Conservation (phyloP, 2,797 vertebrate genomes). For the Lindbergichthys nudifrons region DNA sequence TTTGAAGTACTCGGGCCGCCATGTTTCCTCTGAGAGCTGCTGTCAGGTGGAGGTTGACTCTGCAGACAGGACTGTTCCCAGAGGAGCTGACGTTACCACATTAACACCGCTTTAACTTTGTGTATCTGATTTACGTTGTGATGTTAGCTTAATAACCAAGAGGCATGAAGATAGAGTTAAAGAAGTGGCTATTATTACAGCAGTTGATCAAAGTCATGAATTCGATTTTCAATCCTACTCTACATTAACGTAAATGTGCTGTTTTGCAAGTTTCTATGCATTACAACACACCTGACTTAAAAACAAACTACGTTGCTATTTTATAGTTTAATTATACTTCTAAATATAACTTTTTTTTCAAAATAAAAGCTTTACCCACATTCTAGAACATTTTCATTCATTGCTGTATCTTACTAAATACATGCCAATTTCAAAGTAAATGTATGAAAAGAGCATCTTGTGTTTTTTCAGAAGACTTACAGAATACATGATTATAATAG, state of each 20-base stretch:
- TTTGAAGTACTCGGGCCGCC: conserved; percentile 89
- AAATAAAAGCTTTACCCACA: neutral
- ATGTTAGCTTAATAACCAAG: too few species aligned
- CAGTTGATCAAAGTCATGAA: neutral
- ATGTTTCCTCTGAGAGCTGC: conserved; percentile 80
- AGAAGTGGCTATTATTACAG: neutral
- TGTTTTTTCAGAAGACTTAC: neutral
- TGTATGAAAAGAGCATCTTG: neutral
- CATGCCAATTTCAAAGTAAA: too few species aligned
- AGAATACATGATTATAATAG: neutral
- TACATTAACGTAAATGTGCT: neutral
- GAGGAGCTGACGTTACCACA: conserved; percentile 34
- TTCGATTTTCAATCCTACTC: neutral
- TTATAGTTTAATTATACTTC: neutral
- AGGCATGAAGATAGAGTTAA: too few species aligned
- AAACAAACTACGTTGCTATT: neutral
- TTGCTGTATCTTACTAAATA: too few species aligned
- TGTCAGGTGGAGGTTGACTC: conserved; percentile 21
- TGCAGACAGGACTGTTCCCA: conserved; percentile 13
- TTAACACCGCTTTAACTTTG: neutral
- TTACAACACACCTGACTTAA: neutral
- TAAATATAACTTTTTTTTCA: neutral
- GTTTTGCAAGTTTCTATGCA: neutral
- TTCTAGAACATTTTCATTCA: neutral
- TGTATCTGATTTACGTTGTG: neutral